These are phyloP conservation scores for Lordiphosa mommai DNA, from an alignment of 1,140 invertebrate species.

Conservation along the genomic window DNA sequence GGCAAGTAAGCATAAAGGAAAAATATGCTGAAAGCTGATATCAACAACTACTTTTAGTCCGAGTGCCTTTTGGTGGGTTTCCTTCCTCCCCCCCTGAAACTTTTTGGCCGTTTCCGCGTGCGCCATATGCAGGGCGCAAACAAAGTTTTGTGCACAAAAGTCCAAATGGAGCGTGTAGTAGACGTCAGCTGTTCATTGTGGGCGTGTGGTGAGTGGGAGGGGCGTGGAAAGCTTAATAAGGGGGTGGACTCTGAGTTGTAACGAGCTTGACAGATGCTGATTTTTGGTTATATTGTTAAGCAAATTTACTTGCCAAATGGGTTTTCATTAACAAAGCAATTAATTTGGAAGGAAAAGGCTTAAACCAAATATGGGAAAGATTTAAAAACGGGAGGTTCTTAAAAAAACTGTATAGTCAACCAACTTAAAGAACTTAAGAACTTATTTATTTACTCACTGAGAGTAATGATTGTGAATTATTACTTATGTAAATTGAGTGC, in stretches of 20 bases:
- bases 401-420: too few species aligned
- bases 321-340: too few species aligned
- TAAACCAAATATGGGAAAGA: too few species aligned
- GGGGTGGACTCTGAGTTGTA: constrained; percentile 14
- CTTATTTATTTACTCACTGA: constrained; percentile 17
- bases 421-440: neutral
- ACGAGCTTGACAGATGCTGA: constrained; percentile 56
- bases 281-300: constrained; percentile 25
- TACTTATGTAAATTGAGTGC: constrained; percentile 55
- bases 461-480: constrained; percentile 35
- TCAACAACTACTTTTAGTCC: constrained; percentile 57
- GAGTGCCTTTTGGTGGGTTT: constrained; percentile 11
- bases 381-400: too few species aligned
- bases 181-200: constrained; percentile 49
- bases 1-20: constrained; percentile 3
- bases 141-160: constrained; percentile 48
- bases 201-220: constrained; percentile 1
- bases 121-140: constrained; percentile 42
- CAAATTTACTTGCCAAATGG: neutral
- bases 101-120: constrained; percentile 44
- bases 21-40: constrained; percentile 62
- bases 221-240: constrained; percentile 4
- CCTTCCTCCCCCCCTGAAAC: neutral
- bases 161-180: constrained; percentile 61
- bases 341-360: too few species aligned